Base-by-base conservation (phyloP, 2,888 invertebrate genomes). In the Hyposoter didymator region DNA sequence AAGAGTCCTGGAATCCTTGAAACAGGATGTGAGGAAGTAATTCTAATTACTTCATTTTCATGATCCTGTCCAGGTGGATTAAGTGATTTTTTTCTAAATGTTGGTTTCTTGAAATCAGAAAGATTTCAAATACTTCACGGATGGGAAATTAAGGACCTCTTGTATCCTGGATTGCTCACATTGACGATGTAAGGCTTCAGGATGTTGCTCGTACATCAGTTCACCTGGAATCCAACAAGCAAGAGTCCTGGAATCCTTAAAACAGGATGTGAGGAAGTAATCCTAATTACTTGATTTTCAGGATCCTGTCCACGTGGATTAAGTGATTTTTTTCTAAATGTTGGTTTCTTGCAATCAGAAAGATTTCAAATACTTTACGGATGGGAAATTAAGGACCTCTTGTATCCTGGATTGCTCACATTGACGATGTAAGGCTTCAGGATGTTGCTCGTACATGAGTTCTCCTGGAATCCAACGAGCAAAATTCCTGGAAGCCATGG, bases 101-200 rank as follows among this genome's bases (percentile, higher is more conserved):
- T 28, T 22, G 12, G 12, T 14, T 28, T 4, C 59, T 12, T 14
- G 10, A 2, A 59, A 59, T 22, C 5, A 28, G 28, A 14, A 12
- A 59, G 59, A 14, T 28, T 28, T 28, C 28, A 59, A 59, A n/a
- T n/a, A n/a, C n/a, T n/a, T n/a, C n/a, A n/a, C n/a, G n/a, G 43
- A 72, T 43, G 67, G 19, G 28, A 28, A 28, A 74, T 62, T 59
- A 28, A 17, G 28, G 22, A 19, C n/a, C 43, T 28, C 74, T 45
- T 8, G 73, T 35, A 32, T 28, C 59, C 59, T 43, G 39, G 8
- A 1, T 10, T 39, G 8, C 39, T 28, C 19, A 4, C 17, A 17
- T 45, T n/a, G 19, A 22, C 19, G 49, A 32, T n/a, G 8, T 28
- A 49, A 49, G 49, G n/a, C 19, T 8, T 70, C 19, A 32, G 19